Conservation (phyloP, 2,113 vertebrate species). For the Dermatemys mawii region DNA sequence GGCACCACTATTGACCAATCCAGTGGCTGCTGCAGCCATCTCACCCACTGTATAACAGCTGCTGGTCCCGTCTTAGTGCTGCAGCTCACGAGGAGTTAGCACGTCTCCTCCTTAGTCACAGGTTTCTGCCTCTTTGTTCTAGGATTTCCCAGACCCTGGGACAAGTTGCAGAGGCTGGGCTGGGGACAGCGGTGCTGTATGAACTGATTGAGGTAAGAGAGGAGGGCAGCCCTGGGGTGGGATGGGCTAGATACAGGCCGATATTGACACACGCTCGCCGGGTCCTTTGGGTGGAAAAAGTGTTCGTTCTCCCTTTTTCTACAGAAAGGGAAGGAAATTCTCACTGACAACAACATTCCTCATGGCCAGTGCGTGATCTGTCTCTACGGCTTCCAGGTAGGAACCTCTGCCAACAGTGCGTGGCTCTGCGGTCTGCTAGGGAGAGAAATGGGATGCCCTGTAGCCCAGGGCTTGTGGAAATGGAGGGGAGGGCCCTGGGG, state of each 20-base stretch:
- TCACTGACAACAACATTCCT: constrained; percentile 96
- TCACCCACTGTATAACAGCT: neutral
- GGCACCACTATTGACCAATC: neutral
- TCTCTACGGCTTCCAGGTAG: constrained; percentile 92
- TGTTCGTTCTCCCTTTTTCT: neutral
- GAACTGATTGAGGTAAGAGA: constrained; percentile 83
- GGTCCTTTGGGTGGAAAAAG: neutral
- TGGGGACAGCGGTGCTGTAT: constrained; percentile 81
- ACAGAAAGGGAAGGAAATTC: constrained; percentile 97
- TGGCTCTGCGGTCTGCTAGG: neutral
- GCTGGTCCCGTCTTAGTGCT: neutral
- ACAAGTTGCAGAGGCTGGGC: constrained; percentile 66
- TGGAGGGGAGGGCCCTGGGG: neutral
- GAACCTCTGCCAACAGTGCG: neutral
- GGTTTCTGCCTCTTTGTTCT: constrained; percentile 24
- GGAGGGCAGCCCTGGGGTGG: neutral
- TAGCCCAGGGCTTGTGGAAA: neutral
- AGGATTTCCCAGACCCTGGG: constrained; percentile 79
- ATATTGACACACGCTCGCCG: too few relatives aligned
- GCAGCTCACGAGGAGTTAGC: neutral
- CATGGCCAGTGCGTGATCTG: constrained; percentile 96
- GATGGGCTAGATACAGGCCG: neutral
- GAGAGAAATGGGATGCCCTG: neutral
- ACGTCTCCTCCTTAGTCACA: neutral
- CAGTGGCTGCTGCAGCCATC: neutral